These are phyloP conservation scores for Labeo catla DNA, from an alignment of 2,113 vertebrate species.

Conservation along the genomic window DNA sequence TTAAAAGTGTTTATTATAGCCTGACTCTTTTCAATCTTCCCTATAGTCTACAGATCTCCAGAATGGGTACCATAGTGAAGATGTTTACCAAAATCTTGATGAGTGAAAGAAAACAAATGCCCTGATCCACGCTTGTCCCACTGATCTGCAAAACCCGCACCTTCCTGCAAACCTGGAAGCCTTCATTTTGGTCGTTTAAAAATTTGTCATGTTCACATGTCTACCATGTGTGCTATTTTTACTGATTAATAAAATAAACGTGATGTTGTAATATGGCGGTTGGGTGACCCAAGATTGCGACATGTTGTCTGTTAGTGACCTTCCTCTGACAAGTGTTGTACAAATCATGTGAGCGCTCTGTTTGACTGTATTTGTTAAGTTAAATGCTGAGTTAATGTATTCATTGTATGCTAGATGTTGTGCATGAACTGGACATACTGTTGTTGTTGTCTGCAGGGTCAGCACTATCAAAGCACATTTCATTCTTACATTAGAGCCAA, in stretches of 20 bases:
- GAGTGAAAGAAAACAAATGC: neutral
- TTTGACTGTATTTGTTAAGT: too few relatives aligned
- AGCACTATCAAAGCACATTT: too few relatives aligned
- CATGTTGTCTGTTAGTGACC: neutral
- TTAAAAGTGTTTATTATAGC: neutral
- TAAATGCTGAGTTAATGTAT: too few relatives aligned
- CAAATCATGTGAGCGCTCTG: too few relatives aligned
- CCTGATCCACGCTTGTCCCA: neutral
- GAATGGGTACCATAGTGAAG: neutral
- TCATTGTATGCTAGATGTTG: too few relatives aligned
- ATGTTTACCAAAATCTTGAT: conserved; percentile 52
- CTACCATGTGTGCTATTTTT: neutral
- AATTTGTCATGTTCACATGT: neutral
- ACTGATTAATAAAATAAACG: neutral
- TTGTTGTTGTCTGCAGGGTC: too few relatives aligned
- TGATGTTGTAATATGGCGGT: neutral
- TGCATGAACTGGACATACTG: too few relatives aligned
- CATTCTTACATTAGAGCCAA: too few relatives aligned
- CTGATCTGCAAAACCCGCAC: neutral
- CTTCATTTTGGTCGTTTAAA: neutral
- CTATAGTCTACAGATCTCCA: conserved; percentile 14
- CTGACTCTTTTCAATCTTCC: neutral
- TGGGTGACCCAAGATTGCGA: neutral
- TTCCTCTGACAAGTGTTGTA: neutral
- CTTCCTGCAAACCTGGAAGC: neutral